Evolutionary conservation across 1,140 invertebrate species (phyloP).

Genomic region (Protaetia brevitarsis): DNA sequence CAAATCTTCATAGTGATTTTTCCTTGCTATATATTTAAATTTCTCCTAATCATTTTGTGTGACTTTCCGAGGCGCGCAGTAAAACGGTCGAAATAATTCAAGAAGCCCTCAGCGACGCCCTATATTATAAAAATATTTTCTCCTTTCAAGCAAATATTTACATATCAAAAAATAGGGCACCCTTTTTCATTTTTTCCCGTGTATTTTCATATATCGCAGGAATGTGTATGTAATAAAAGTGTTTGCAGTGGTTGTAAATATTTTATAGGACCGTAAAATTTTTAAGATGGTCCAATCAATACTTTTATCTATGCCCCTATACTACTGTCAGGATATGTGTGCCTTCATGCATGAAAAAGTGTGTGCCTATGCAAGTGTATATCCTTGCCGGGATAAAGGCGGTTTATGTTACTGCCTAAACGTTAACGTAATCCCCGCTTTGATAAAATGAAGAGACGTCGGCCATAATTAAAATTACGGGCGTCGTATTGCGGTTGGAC

Average conservation of each 20-base stretch:
- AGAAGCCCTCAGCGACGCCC: not conserved
- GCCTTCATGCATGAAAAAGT: too few species aligned
- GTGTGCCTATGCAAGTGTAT: not conserved
- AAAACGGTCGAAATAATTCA: not conserved
- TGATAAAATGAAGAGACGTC: constrained; percentile 7
- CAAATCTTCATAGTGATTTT: not conserved
- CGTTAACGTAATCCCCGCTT: not conserved
- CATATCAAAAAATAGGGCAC: constrained; percentile 13
- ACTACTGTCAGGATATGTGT: not conserved
- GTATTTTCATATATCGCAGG: not conserved
- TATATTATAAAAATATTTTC: constrained; percentile 14
- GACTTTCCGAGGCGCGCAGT: too few species aligned
- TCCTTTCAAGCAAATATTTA: constrained; percentile 11
- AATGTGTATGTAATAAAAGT: constrained; percentile 15
- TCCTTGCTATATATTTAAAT: too few species aligned
- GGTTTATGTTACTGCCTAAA: constrained; percentile 2
- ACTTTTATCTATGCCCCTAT: constrained; percentile 5
- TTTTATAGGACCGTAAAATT: constrained; percentile 9
- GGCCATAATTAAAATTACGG: constrained; percentile 4
- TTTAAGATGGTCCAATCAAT: constrained; percentile 17
- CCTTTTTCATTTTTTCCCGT: constrained; percentile 9
- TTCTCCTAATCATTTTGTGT: too few species aligned
- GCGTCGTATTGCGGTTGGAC: not conserved
- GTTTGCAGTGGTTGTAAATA: constrained; percentile 16
- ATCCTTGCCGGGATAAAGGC: not conserved